These are phyloP conservation scores for Microtus pennsylvanicus DNA, from an alignment of 2,113 vertebrate genomes.

Conservation along the genomic window DNA sequence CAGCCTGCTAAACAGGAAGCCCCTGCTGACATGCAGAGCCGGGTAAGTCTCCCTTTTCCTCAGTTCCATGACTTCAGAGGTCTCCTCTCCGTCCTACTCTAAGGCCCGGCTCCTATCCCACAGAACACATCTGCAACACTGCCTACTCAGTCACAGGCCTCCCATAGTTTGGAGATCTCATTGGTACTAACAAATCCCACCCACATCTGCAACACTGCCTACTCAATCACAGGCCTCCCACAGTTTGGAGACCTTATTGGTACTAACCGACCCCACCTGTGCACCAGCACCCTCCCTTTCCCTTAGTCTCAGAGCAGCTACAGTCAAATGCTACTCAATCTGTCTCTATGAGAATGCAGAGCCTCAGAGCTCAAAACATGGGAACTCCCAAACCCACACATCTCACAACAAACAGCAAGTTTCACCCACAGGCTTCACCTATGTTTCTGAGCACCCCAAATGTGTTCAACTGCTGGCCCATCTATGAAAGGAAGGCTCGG, in stretches of 20 bases:
- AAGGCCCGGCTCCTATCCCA: background rate
- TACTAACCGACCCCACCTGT: background rate
- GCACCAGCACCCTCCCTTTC: no score
- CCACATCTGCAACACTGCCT: background rate
- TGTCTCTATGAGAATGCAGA: background rate
- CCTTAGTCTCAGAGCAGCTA: background rate
- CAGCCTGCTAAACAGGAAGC: background rate
- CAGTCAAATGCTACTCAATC: background rate
- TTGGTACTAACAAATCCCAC: background rate
- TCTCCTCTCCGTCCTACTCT: background rate
- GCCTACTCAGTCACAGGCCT: background rate
- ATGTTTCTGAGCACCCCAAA: background rate
- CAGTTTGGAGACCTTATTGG: background rate
- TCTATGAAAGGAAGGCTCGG: background rate
- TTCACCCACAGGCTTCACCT: background rate
- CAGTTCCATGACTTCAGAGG: background rate
- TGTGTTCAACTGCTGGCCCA: no score
- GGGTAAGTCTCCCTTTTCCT: background rate
- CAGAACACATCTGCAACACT: background rate
- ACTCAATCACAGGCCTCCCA: no score
- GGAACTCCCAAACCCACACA: background rate
- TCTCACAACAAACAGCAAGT: background rate
- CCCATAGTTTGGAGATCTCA: background rate
- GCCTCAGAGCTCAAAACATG: no score
- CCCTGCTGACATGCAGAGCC: background rate